A percentile compares a stretch with the other conserved stretches of the same genome.
Evolutionary conservation across 2,888 invertebrate genomes (phyloP).

Genomic region (Drosophila suboccidentalis): DNA sequence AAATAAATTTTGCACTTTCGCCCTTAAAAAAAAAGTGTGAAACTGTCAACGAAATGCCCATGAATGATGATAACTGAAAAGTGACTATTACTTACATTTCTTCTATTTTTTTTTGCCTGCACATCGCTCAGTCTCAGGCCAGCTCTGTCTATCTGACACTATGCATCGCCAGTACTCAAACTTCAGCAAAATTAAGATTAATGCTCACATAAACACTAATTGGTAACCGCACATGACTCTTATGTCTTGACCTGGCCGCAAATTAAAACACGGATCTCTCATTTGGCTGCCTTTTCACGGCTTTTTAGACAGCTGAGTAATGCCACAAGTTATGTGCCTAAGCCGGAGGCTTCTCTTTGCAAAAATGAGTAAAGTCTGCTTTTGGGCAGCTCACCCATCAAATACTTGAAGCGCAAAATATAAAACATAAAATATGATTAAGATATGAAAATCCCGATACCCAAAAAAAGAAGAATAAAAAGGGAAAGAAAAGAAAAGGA

Average conservation of each 20-base stretch:
- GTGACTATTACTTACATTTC: not conserved
- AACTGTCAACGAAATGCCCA: not conserved
- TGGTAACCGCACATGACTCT: slow-evolving; percentile 45
- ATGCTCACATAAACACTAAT: slow-evolving; percentile 54
- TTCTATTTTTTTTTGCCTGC: no score
- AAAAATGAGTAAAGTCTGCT: slow-evolving; percentile 18
- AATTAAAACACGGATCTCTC: slow-evolving; percentile 11
- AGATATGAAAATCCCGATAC: slow-evolving; percentile 60
- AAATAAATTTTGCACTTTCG: not conserved
- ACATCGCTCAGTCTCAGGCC: not conserved
- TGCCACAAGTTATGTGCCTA: slow-evolving; percentile 49
- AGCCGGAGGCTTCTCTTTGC: slow-evolving; percentile 7
- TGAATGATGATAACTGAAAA: slow-evolving; percentile 4
- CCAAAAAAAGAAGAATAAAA: not conserved
- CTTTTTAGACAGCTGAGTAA: slow-evolving; percentile 55
- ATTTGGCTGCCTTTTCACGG: slow-evolving; percentile 48
- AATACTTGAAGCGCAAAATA: slow-evolving; percentile 72
- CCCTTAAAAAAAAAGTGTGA: not conserved
- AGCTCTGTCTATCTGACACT: not conserved
- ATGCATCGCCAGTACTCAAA: not conserved
- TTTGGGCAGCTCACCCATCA: slow-evolving; percentile 51
- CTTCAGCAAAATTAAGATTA: slow-evolving; percentile 8
- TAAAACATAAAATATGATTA: slow-evolving; percentile 80
- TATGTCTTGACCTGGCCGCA: slow-evolving; percentile 13
- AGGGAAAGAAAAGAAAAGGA: slow-evolving; percentile 5